A percentile compares a stretch with the other conserved stretches of the same genome.
Evolutionary conservation across 35 echinoderm and acorn worm genomes (phyloP).

Genomic region (Patiria miniata): DNA sequence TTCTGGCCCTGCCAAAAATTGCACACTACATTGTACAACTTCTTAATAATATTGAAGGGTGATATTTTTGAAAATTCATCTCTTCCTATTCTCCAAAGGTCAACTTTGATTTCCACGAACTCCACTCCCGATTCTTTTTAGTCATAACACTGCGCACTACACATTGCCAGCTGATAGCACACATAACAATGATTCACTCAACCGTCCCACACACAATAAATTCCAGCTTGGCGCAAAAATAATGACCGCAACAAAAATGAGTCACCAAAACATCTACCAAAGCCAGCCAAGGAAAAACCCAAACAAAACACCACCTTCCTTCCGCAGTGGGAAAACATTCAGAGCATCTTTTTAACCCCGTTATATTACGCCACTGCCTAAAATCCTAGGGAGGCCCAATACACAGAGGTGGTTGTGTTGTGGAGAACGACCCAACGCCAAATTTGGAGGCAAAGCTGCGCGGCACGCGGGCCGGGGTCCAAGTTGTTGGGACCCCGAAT

Average conservation of each 20-base stretch:
- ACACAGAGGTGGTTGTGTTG: neutral
- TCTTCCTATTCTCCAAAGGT: too few relatives aligned
- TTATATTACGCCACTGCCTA: neutral
- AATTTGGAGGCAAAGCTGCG: constrained; percentile 7
- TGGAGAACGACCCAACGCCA: constrained; percentile 14
- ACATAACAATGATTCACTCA: neutral
- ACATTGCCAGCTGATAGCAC: neutral
- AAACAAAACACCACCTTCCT: neutral
- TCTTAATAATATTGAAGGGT: too few relatives aligned
- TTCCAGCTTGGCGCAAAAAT: neutral
- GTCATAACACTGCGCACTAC: too few relatives aligned
- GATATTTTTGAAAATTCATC: too few relatives aligned
- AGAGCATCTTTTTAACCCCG: too few relatives aligned
- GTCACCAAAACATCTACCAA: constrained; percentile 24
- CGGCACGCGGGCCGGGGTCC: constrained; percentile 12
- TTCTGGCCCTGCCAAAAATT: too few relatives aligned
- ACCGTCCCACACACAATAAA: neutral
- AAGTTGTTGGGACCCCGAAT: neutral
- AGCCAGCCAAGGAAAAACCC: too few relatives aligned
- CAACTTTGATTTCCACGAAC: too few relatives aligned
- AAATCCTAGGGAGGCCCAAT: neutral
- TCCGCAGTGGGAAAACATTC: too few relatives aligned
- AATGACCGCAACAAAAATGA: neutral
- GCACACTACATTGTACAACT: too few relatives aligned
- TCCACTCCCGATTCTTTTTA: too few relatives aligned